A percentile compares a stretch with the other conserved stretches of the same genome.
phyloP scores from a whole-genome alignment of 1,140 invertebrate genomes.

The Chionoecetes opilio region DNA sequence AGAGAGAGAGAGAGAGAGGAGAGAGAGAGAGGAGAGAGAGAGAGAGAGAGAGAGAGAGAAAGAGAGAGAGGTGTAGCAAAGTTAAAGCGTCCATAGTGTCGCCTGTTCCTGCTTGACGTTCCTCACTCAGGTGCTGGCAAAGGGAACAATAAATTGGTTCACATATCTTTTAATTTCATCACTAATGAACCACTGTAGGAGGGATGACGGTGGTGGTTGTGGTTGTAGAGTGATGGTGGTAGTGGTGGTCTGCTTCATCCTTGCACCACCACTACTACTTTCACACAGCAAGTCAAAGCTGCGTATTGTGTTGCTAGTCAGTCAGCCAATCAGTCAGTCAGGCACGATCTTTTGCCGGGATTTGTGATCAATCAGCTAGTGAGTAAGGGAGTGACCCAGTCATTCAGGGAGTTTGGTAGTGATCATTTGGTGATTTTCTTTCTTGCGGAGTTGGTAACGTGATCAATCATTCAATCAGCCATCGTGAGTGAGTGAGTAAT shows the following conservation, averaged over 20 bases:
- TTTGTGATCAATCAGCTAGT: neutral
- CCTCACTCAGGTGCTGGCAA: no score
- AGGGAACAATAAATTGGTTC: neutral
- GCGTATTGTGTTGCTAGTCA: neutral
- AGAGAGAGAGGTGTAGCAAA: no score
- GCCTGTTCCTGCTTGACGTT: no score
- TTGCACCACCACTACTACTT: no score
- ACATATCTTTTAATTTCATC: constrained; percentile 10
- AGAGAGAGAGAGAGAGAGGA: no score
- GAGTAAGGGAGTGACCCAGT: neutral
- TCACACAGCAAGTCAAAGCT: neutral
- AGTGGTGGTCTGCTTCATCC: neutral
- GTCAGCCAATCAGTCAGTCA: neutral
- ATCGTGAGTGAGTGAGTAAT: no score
- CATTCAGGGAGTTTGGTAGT: neutral
- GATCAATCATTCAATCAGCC: no score
- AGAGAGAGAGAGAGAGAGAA: no score
- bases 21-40: no score
- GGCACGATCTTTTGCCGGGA: no score
- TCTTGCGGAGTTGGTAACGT: no score
- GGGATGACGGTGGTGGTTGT: neutral
- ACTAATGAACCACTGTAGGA: neutral
- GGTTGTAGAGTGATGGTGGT: neutral
- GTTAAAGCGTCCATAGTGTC: no score
- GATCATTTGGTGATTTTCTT: neutral